Base-by-base conservation (phyloP, 2,888 invertebrate species). In the Coleophora flavipennella region DNA sequence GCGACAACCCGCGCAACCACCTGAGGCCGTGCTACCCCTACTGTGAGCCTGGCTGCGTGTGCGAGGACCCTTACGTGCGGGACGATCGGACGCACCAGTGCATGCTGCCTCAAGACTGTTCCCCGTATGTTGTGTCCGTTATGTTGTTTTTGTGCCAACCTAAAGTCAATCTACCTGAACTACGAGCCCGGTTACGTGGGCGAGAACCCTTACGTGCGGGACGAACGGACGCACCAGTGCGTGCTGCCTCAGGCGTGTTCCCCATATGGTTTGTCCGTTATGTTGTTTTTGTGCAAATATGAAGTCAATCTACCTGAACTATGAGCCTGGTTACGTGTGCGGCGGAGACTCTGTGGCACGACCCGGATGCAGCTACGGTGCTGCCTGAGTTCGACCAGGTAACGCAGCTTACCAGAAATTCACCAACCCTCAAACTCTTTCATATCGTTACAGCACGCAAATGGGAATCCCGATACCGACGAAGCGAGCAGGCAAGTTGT, bases 1-100 rank as follows among this genome's bases (percentile, higher is more conserved):
- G 83, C 44, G 83, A 84, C 61, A 84, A 84, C 59, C 83, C 83
- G 0, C 75, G 79, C 27, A 78, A 72, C 55, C 83, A 80, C 57
- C 57, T 81, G 40, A 74, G 83, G 0, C 81, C 83, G 0, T 83
- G 83, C 62, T 83, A 83, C 61, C 83, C 83, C 1, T 83, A 83
- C 61, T 83, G 83, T 56, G 83, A 83, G 61, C 80, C 83, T 0
- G 83, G 83, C 35, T 83, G 83, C 51, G 57, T 84, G 32, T 84
- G 83, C 44, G 78, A 76, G 46, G 80, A 80, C 12, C 83, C 81
- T 13, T 81, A 79, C 45, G 81, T 84, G 14, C 57, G 83, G 1
- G 83, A 81, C 42, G 83, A 84, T 52, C 65, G 83, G 39, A 80
- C 83, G 1, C 83, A 83, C 42, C 80, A 77, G 47, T 83, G 83